Evolutionary conservation across 2,113 vertebrate species (phyloP), one percentile per base, ranked within the genome.

Genomic region (Brienomyrus longianalis): DNA sequence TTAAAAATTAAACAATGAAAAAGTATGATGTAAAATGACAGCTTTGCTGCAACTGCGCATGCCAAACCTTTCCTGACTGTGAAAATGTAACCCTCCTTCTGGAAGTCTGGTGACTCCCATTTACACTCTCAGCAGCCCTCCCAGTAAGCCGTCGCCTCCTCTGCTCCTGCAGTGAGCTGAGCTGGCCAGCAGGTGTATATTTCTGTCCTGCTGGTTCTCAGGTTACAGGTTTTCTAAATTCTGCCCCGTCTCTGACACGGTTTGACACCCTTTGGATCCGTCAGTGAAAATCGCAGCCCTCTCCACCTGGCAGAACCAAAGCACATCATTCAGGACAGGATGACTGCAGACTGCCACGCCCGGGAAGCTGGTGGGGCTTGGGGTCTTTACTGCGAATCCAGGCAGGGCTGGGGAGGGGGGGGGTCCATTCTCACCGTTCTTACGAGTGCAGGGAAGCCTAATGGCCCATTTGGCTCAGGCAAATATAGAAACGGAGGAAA

Each of bases 391-490:
- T 80, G 74, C 15, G 48, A 77, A 88, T 45, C 39, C 15, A n/a
- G 27, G 54, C 45, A 47, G 50, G 52, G 51, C 10, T 11, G 11
- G 70, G 70, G 66, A 52, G 48, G 19, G 19, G 19, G 19, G 23
- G 15, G 50, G 10, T 56, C 50, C 31, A 23, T 54, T 50, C 27
- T 50, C 31, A 56, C 9, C 66, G 90, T 91, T 91, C 88, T 89
- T 87, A 59, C n/a, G 86, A 54, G 90, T 66, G 50, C 91, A 90
- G 83, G 89, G 90, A 90, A 88, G 87, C 59, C 91, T 94, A 94
- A 95, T 94, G 93, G 93, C 54, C 84, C 91, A 91, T 93, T 94
- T 95, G 94, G 93, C 94, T 87, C 70, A 59, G 1, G 23, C 5
- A 10, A 91, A 91, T n/a, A 90, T 77, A 93, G 87, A 90, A 87